Conservation (phyloP, 1,140 invertebrate genomes). For the Cataglyphis hispanica region DNA sequence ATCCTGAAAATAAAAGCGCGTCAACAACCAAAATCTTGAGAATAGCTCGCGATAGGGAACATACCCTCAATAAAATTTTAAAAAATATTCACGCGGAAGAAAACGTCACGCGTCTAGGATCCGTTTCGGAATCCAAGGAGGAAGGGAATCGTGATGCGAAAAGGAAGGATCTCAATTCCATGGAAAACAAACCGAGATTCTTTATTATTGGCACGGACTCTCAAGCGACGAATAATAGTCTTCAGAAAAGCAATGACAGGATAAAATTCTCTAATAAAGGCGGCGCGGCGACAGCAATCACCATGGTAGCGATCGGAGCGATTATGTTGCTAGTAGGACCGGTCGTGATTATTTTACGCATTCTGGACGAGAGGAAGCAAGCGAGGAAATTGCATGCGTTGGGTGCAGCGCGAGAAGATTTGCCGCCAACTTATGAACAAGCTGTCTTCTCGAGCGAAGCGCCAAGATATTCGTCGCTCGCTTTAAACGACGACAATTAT, state of each 20-base stretch:
- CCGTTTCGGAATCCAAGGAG: neutral
- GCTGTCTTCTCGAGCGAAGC: conserved; percentile 75
- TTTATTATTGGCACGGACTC: neutral
- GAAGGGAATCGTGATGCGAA: neutral
- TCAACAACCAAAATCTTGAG: conserved; percentile 1
- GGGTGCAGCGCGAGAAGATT: conserved; percentile 57
- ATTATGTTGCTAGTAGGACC: conserved; percentile 78
- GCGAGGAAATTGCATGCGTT: conserved; percentile 64
- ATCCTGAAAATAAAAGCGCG: neutral
- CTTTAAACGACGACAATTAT: conserved; percentile 67
- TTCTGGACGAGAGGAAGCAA: conserved; percentile 74
- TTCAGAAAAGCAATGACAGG: conserved; percentile 46
- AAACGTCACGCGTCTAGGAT: neutral
- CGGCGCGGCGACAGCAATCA: conserved; percentile 74
- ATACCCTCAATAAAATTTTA: neutral
- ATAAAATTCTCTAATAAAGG: conserved; percentile 59
- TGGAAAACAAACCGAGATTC: neutral
- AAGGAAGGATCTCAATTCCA: neutral
- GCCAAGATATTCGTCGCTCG: conserved; percentile 78
- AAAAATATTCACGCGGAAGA: neutral
- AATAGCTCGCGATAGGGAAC: conserved; percentile 8
- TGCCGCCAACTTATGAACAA: conserved; percentile 79
- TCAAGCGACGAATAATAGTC: neutral
- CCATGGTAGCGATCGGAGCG: conserved; percentile 76
- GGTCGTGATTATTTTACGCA: conserved; percentile 73